Evolutionary conservation across 2,797 vertebrate species (phyloP).

Genomic region (Cirrhinus mrigala): DNA sequence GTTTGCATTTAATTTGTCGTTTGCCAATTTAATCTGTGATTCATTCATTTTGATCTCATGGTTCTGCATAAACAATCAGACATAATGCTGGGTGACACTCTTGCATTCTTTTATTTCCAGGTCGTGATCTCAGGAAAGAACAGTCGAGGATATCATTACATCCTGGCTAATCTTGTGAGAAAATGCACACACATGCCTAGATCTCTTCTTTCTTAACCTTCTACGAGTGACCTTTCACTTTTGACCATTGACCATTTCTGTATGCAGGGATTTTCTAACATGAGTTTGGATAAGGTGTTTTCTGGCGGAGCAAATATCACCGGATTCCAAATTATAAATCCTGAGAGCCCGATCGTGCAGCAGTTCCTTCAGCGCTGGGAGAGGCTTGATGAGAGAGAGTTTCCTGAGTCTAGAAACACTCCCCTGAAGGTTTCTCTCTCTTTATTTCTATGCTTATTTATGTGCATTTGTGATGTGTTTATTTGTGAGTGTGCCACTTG

Average conservation of each 20-base stretch:
- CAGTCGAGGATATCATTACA: conserved; percentile 96
- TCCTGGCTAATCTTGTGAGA: conserved; percentile 97
- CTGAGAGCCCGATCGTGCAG: conserved; percentile 93
- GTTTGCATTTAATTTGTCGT: background rate
- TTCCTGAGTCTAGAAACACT: conserved; percentile 93
- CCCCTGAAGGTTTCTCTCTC: conserved; percentile 88
- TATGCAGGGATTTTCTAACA: conserved; percentile 92
- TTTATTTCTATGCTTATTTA: background rate
- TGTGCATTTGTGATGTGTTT: conserved; percentile 35
- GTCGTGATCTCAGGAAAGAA: conserved; percentile 94
- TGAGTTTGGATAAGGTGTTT: conserved; percentile 92
- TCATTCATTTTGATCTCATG: background rate
- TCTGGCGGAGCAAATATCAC: conserved; percentile 96
- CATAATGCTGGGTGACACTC: background rate
- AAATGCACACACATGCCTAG: conserved; percentile 18
- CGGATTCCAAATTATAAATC: conserved; percentile 97
- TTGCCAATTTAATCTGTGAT: background rate
- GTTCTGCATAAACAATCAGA: background rate
- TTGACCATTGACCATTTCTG: conserved; percentile 59
- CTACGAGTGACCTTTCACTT: background rate
- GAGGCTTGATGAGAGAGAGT: conserved; percentile 96
- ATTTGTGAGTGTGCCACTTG: conserved; percentile 35
- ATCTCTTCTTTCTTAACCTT: background rate
- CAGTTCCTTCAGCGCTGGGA: conserved; percentile 98
- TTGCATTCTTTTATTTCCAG: conserved; percentile 75